Conservation (phyloP, 2,113 vertebrate genomes). For the Semicossyphus pulcher region DNA sequence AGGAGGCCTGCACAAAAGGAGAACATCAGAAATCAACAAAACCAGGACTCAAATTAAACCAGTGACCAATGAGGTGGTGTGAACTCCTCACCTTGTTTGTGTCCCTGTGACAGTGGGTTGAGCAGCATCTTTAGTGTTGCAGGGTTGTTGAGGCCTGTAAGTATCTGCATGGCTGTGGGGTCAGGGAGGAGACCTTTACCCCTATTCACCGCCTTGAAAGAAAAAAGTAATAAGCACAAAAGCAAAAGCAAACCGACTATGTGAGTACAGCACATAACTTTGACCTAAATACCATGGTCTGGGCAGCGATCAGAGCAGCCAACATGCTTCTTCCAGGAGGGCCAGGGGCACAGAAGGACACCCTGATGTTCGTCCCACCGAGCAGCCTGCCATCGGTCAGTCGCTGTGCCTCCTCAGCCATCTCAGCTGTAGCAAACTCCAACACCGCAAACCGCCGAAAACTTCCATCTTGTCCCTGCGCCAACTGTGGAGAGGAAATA, state of each 20-base stretch:
- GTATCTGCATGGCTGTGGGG: slow-evolving; percentile 90
- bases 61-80: not conserved
- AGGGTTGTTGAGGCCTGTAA: slow-evolving; percentile 89
- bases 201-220: slow-evolving; percentile 87
- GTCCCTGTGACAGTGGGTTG: slow-evolving; percentile 87
- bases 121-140: slow-evolving; percentile 91
- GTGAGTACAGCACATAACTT: not conserved
- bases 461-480: slow-evolving; percentile 92
- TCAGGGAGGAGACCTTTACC: slow-evolving; percentile 95
- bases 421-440: slow-evolving; percentile 87
- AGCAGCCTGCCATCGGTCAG: slow-evolving; percentile 83
- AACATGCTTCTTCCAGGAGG: slow-evolving; percentile 94
- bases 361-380: slow-evolving; percentile 84
- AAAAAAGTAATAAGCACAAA: not conserved
- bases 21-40: not conserved
- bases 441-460: slow-evolving; percentile 91
- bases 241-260: not conserved
- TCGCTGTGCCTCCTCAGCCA: slow-evolving; percentile 87
- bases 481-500: slow-evolving; percentile 81
- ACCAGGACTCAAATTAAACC: not conserved
- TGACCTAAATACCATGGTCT: slow-evolving; percentile 86
- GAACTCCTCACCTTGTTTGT: slow-evolving; percentile 86
- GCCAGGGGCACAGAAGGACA: slow-evolving; percentile 94
- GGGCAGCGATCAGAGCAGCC: slow-evolving; percentile 92
- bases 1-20: slow-evolving; percentile 85